Percentiles rank a stretch among this genome's conserved stretches.
phyloP scores from a whole-genome alignment of 2,888 invertebrate genomes.

The Agriotes lineatus region DNA sequence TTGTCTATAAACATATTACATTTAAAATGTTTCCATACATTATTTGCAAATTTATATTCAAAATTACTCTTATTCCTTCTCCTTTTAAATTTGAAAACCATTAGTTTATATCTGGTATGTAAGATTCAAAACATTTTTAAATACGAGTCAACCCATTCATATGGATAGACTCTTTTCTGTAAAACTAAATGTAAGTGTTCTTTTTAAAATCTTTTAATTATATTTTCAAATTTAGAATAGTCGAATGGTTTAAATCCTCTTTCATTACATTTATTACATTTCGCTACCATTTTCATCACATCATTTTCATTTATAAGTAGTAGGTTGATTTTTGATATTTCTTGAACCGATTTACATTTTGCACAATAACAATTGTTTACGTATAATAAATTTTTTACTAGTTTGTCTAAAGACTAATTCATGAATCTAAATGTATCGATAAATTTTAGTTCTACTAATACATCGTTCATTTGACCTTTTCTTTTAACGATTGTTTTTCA shows the following conservation, averaged over 20 bases:
- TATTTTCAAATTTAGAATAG: too few relatives aligned
- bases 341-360: too few relatives aligned
- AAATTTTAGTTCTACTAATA: neutral
- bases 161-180: too few relatives aligned
- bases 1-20: neutral
- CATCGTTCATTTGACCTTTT: neutral
- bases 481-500: neutral
- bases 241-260: neutral
- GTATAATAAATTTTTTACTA: too few relatives aligned
- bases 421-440: too few relatives aligned
- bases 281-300: neutral
- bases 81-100: neutral
- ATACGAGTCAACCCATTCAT: too few relatives aligned
- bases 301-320: neutral
- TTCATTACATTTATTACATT: neutral
- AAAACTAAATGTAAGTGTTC: neutral
- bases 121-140: neutral
- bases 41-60: neutral
- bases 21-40: neutral
- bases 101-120: neutral
- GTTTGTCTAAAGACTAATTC: too few relatives aligned
- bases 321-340: too few relatives aligned
- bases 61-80: neutral
- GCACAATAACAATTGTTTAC: neutral
- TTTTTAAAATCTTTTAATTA: too few relatives aligned